Evolutionary conservation across 2,888 invertebrate genomes (phyloP).

Genomic region (Apodemia mormo): DNA sequence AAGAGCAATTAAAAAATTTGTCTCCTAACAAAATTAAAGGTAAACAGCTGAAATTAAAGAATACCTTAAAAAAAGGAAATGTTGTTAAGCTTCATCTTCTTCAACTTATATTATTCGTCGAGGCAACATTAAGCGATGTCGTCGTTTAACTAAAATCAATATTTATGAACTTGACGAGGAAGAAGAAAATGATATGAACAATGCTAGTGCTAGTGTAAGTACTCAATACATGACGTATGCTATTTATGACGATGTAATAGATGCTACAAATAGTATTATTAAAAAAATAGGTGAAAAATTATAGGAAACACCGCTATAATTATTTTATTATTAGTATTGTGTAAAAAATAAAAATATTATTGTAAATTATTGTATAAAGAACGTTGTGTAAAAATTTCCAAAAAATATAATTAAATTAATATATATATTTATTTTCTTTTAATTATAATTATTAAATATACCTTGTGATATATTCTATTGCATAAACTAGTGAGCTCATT

Average conservation of each 20-base stretch:
- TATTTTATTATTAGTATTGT: too few relatives aligned
- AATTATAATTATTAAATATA: too few relatives aligned
- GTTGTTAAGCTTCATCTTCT: neutral
- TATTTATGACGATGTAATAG: neutral
- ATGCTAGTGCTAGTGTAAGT: neutral
- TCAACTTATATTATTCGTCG: neutral
- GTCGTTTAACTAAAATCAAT: neutral
- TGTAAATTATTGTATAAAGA: too few relatives aligned
- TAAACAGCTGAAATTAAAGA: neutral
- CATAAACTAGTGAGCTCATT: too few relatives aligned
- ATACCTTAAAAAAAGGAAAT: neutral
- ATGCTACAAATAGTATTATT: constrained; percentile 3
- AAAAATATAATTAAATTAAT: too few relatives aligned
- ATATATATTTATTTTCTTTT: too few relatives aligned
- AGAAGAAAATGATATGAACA: neutral
- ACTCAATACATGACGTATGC: neutral
- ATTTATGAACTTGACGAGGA: neutral
- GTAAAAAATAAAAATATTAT: too few relatives aligned
- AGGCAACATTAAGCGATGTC: neutral
- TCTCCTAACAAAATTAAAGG: too few relatives aligned
- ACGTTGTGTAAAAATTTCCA: too few relatives aligned
- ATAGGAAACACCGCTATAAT: neutral
- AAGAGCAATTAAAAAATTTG: too few relatives aligned
- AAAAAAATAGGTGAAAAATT: neutral
- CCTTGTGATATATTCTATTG: too few relatives aligned